These are phyloP conservation scores for Atherinosoma microstoma DNA, from an alignment of 2,797 vertebrate species.

Conservation along the genomic window DNA sequence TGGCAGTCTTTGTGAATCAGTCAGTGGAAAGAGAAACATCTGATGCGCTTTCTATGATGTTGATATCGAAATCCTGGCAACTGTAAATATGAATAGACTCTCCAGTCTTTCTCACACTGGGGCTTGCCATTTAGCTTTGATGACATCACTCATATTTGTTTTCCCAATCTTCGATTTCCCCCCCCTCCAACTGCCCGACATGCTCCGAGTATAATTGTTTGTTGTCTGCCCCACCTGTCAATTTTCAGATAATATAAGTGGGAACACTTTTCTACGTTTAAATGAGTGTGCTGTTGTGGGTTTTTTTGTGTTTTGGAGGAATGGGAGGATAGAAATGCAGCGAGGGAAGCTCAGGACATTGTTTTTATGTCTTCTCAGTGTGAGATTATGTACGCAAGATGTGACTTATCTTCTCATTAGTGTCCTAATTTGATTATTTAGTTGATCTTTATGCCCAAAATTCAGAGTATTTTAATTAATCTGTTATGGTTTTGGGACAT, in stretches of 20 bases:
- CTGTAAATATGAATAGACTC: constrained; percentile 79
- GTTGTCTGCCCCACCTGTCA: constrained; percentile 80
- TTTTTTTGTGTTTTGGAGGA: background rate
- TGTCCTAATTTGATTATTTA: background rate
- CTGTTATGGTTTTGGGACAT: background rate
- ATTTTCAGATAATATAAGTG: constrained; percentile 80
- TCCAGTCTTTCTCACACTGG: constrained; percentile 69
- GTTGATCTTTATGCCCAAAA: background rate
- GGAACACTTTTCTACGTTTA: constrained; percentile 44
- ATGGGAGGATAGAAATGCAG: background rate
- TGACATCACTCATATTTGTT: constrained; percentile 78
- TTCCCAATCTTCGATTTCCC: constrained; percentile 74
- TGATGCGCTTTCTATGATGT: constrained; percentile 67
- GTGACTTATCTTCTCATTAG: background rate
- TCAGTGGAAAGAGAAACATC: constrained; percentile 65
- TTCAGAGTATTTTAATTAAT: background rate
- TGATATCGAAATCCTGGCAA: constrained; percentile 67
- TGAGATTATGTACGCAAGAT: background rate
- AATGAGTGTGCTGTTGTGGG: constrained; percentile 15
- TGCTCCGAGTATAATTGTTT: constrained; percentile 78
- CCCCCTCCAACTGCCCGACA: background rate
- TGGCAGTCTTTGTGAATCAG: constrained; percentile 60
- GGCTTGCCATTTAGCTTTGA: constrained; percentile 79
- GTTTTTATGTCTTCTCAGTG: background rate
- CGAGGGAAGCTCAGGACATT: background rate